Evolutionary conservation across 2,888 invertebrate species (phyloP), one percentile per base, ranked within the genome.

Genomic region (Anodontia alba): DNA sequence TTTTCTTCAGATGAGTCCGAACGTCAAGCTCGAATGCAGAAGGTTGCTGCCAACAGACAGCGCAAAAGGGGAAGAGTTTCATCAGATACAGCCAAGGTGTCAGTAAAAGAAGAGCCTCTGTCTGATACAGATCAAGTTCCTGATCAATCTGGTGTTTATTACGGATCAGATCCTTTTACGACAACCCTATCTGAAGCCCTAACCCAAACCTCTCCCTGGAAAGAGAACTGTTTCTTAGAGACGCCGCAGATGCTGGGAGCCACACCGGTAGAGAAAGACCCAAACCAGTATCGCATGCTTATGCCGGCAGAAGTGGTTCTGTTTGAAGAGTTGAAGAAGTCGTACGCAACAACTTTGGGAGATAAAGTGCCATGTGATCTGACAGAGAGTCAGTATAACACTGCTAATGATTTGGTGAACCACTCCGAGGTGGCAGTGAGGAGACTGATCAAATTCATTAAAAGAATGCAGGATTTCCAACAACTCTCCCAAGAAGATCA

Each of bases 401-500:
- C 80, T 54, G 84, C 88, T n/a, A 96, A 96, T 86, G 97, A 97
- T 89, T 95, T 96, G 71, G 91, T 94, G 78, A 91, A 95, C 90
- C 91, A 95, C 97, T 5, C 97, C 12, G 98, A 99, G 2, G 96
- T 98, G 75, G 98, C 98, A 3, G 98, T 99, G 86, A 95, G 98
- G 82, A 96, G 99, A 74, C 93, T 96, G 36, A 96, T 96, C 78
- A 95, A 95, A 90, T 96, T 96, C 95, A 95, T 96, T 17, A 96
- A 96, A 88, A 94, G 95, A 84, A 94, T 96, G 70, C 94, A 93
- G 92, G 97, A 98, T 1, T 99, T 99, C 95, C 97, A 97, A 93
- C 97, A 97, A 91, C 97, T 99, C 96, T 98, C 98, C 92, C 98
- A 98, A 92, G 98, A 98, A 90, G 99, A 99, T 94, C 99, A 99